Conservation (phyloP, 2,888 invertebrate species). For the Heliconius ethilla region DNA sequence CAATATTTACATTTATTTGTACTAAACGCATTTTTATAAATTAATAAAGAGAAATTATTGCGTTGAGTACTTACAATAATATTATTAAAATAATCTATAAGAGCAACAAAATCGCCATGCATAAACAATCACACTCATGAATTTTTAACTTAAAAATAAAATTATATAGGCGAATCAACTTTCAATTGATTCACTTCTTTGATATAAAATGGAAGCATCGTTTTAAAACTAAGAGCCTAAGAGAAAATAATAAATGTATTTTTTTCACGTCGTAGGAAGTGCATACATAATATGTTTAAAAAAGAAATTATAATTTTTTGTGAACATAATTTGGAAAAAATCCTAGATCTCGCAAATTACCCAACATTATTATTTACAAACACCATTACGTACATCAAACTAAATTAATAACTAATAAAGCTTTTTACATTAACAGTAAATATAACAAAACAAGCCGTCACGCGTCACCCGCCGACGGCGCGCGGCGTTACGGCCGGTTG, state of each 20-base stretch:
- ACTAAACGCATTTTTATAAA: conserved; percentile 71
- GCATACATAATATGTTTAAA: conserved; percentile 2
- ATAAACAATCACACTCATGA: conserved; percentile 80
- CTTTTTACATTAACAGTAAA: conserved; percentile 77
- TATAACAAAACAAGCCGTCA: conserved; percentile 72
- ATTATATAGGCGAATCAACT: conserved; percentile 76
- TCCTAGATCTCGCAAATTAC: conserved; percentile 60
- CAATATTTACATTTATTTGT: conserved; percentile 74
- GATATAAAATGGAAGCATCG: conserved; percentile 82
- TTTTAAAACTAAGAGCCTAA: conserved; percentile 75
- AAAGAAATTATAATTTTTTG: conserved; percentile 39
- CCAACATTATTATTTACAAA: conserved; percentile 71
- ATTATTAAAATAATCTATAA: conserved; percentile 61
- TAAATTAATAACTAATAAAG: conserved; percentile 75
- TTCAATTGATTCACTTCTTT: conserved; percentile 78
- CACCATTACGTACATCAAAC: conserved; percentile 69
- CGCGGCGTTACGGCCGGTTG: conserved; percentile 57
- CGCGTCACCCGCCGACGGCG: conserved; percentile 46
- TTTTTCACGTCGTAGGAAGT: conserved; percentile 23
- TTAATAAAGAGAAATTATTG: conserved; percentile 70
- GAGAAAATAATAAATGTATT: conserved; percentile 48
- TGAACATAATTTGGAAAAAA: conserved; percentile 32
- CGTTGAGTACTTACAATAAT: conserved; percentile 68
- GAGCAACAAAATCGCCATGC: conserved; percentile 78
- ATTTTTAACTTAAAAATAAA: conserved; percentile 70